A percentile compares a stretch with the other conserved stretches of the same genome.
phyloP scores from a whole-genome alignment of 1,140 invertebrate species.

The Thrips palmi region DNA sequence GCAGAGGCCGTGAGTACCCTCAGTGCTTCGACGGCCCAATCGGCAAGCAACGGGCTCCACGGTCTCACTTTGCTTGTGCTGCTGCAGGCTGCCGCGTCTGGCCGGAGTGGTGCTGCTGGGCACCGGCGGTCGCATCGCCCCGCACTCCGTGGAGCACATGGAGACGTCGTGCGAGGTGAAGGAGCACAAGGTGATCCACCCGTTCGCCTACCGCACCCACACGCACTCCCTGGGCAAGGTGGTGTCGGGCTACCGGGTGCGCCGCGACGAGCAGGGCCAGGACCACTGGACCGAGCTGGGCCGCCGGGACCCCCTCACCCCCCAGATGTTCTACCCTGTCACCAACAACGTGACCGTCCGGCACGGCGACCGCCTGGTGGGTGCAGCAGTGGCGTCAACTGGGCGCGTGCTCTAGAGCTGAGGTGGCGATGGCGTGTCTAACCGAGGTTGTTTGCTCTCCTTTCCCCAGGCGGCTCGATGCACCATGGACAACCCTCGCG shows the following conservation, averaged over 20 bases:
- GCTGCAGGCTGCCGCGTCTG: slow-evolving; percentile 44
- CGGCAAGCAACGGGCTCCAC: slow-evolving; percentile 16
- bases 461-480: slow-evolving; percentile 58
- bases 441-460: slow-evolving; percentile 5
- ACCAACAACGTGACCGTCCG: slow-evolving; percentile 36
- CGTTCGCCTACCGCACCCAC: slow-evolving; percentile 89
- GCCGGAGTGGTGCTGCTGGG: slow-evolving; percentile 78
- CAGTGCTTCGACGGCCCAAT: slow-evolving; percentile 2
- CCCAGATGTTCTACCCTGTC: slow-evolving; percentile 93
- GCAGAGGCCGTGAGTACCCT: slow-evolving; percentile 38
- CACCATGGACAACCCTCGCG: slow-evolving; percentile 62
- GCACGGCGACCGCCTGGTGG: slow-evolving; percentile 53
- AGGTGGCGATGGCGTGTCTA: slow-evolving; percentile 1
- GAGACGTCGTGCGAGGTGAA: slow-evolving; percentile 66
- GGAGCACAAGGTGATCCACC: slow-evolving; percentile 72
- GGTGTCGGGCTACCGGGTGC: slow-evolving; percentile 72
- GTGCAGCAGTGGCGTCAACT: slow-evolving; percentile 16
- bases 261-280: slow-evolving; percentile 30
- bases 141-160: slow-evolving; percentile 58
- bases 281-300: slow-evolving; percentile 70
- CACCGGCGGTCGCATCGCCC: slow-evolving; percentile 56
- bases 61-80: slow-evolving; percentile 10
- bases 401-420: slow-evolving; percentile 11
- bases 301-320: slow-evolving; percentile 75
- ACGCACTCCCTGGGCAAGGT: slow-evolving; percentile 77